These are phyloP conservation scores for Aphaenogaster floridana DNA, from an alignment of 1,140 invertebrate species.

Conservation along the genomic window DNA sequence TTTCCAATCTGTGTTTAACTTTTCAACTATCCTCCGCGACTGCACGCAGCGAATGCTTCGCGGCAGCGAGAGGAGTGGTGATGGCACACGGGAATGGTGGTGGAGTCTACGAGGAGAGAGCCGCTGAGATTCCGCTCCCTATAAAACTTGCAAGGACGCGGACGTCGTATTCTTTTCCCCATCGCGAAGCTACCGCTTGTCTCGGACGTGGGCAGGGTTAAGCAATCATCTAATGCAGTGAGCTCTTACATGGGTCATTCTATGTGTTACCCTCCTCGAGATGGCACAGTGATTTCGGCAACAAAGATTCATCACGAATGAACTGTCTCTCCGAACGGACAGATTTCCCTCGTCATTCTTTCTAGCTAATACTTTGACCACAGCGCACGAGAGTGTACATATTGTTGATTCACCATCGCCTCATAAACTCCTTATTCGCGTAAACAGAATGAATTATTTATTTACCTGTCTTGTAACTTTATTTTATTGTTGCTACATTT, in stretches of 20 bases:
- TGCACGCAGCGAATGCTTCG: slow-evolving; percentile 41
- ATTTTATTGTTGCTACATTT: not conserved
- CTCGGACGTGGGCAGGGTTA: slow-evolving; percentile 52
- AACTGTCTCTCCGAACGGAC: slow-evolving; percentile 2
- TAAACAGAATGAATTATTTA: not conserved
- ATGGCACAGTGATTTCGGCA: slow-evolving; percentile 1
- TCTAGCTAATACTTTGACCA: not conserved
- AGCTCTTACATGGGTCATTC: slow-evolving; percentile 21
- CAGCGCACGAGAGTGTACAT: not conserved
- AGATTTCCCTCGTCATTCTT: not conserved
- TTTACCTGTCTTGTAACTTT: not conserved
- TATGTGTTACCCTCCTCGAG: slow-evolving; percentile 23
- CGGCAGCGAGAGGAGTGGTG: slow-evolving; percentile 7
- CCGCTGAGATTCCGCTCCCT: slow-evolving; percentile 63
- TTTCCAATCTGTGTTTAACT: slow-evolving; percentile 80
- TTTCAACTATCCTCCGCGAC: slow-evolving; percentile 71
- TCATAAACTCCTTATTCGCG: not conserved
- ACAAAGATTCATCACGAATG: slow-evolving; percentile 25
- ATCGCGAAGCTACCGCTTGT: slow-evolving; percentile 9
- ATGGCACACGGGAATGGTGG: slow-evolving; percentile 35
- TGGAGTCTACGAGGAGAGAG: slow-evolving; percentile 37
- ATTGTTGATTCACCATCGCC: not conserved
- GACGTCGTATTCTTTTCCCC: slow-evolving; percentile 33
- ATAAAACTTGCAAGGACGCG: slow-evolving; percentile 68
- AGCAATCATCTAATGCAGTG: slow-evolving; percentile 80